Conservation (phyloP, 2,797 vertebrate species). For the Siniperca obscura region DNA sequence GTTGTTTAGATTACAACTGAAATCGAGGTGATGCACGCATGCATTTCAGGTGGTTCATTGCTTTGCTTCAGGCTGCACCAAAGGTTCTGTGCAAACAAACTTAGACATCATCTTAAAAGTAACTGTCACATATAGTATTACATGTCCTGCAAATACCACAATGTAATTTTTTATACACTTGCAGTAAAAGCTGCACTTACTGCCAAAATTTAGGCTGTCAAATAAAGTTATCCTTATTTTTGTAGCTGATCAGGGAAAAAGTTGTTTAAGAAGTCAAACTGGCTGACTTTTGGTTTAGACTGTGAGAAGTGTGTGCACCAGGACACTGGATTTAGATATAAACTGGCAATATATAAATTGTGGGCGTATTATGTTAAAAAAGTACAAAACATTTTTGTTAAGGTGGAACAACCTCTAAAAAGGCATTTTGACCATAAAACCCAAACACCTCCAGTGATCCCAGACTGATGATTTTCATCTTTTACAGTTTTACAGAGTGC, state of each 20-base stretch:
- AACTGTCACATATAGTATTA: neutral
- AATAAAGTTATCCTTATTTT: neutral
- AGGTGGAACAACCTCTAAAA: neutral
- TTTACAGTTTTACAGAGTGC: constrained; percentile 16
- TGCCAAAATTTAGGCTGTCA: neutral
- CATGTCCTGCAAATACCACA: neutral
- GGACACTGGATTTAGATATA: neutral
- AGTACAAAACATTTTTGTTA: neutral
- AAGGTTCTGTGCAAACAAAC: neutral
- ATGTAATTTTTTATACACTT: constrained; percentile 6
- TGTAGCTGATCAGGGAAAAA: neutral
- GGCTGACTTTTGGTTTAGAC: constrained; percentile 15
- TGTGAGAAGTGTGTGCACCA: neutral
- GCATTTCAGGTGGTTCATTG: neutral
- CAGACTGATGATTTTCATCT: constrained; percentile 41
- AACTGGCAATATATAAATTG: neutral
- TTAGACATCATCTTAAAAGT: neutral
- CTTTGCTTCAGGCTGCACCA: neutral
- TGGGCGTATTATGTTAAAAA: neutral
- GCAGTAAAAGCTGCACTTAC: neutral
- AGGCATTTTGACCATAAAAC: neutral
- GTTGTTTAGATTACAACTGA: neutral
- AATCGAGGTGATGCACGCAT: neutral
- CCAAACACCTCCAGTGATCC: neutral
- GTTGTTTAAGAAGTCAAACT: neutral